Conservation (phyloP, 2,888 invertebrate species). For the Ophion ventricosus region DNA sequence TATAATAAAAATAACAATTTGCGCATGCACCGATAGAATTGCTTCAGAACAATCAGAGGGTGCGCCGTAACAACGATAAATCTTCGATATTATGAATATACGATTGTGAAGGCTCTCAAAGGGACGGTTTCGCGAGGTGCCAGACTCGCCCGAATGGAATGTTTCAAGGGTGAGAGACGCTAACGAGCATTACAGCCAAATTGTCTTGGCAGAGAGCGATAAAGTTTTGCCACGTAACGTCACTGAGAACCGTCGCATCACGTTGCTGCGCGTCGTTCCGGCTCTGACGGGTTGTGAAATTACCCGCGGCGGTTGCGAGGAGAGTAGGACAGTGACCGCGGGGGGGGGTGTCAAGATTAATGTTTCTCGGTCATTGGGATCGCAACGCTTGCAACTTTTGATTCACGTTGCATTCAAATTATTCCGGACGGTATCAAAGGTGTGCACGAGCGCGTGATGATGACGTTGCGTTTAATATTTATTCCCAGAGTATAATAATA, state of each 20-base stretch:
- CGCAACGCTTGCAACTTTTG: constrained; percentile 20
- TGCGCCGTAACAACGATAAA: neutral
- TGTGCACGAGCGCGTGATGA: constrained; percentile 23
- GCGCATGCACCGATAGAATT: neutral
- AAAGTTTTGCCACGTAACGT: constrained; percentile 49
- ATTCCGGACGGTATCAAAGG: constrained; percentile 36
- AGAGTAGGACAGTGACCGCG: neutral
- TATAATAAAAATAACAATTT: neutral
- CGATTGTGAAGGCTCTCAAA: neutral
- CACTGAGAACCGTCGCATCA: constrained; percentile 47
- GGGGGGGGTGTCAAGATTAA: constrained; percentile 40
- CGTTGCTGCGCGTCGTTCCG: constrained; percentile 31
- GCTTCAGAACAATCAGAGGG: neutral
- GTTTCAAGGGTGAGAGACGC: constrained; percentile 33
- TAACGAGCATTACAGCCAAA: constrained; percentile 52
- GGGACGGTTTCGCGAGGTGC: neutral
- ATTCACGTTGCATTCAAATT: constrained; percentile 45
- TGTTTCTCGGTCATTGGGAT: constrained; percentile 30
- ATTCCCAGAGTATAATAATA: neutral
- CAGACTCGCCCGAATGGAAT: constrained; percentile 29
- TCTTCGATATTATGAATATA: neutral
- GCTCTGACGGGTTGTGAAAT: constrained; percentile 46
- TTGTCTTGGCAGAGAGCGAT: constrained; percentile 57
- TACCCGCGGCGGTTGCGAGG: constrained; percentile 37
- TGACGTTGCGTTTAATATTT: constrained; percentile 48